These are phyloP conservation scores for Athene noctua DNA, from an alignment of 2,113 vertebrate genomes.

Conservation along the genomic window DNA sequence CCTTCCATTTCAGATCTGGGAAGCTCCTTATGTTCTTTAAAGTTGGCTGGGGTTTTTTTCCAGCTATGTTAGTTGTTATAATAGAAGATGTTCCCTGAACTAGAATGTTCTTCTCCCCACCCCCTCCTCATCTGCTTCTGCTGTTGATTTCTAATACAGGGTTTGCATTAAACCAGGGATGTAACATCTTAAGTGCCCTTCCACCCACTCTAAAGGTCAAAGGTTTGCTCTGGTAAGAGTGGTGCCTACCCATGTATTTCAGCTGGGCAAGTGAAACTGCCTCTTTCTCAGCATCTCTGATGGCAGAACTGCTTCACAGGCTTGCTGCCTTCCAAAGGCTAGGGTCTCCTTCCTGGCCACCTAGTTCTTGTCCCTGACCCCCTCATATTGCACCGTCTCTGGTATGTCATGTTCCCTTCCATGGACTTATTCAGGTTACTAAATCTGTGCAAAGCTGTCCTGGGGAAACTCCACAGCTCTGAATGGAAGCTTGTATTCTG, in stretches of 20 bases:
- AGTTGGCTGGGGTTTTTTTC: not conserved
- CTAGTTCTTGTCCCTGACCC: not conserved
- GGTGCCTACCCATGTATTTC: not conserved
- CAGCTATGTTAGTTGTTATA: not conserved
- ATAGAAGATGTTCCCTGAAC: not conserved
- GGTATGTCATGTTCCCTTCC: not conserved
- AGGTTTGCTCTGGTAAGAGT: not conserved
- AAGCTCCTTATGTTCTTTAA: not conserved
- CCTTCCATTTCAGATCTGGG: not conserved
- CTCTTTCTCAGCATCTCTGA: not conserved
- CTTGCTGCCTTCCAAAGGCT: not conserved
- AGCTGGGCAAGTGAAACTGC: not conserved
- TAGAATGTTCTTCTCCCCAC: not conserved
- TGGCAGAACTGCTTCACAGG: not conserved
- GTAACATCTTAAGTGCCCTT: not conserved
- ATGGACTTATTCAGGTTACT: not conserved
- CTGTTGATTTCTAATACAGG: not conserved
- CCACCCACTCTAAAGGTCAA: not conserved
- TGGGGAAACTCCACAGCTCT: not conserved
- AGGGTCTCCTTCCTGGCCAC: fast-evolving
- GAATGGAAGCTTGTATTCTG: not conserved
- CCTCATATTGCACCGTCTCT: not conserved
- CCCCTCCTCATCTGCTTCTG: not conserved
- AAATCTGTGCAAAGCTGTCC: not conserved
- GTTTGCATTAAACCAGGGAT: not conserved